These are phyloP conservation scores for Physella acuta DNA, from an alignment of 1,140 invertebrate species.

Conservation along the genomic window DNA sequence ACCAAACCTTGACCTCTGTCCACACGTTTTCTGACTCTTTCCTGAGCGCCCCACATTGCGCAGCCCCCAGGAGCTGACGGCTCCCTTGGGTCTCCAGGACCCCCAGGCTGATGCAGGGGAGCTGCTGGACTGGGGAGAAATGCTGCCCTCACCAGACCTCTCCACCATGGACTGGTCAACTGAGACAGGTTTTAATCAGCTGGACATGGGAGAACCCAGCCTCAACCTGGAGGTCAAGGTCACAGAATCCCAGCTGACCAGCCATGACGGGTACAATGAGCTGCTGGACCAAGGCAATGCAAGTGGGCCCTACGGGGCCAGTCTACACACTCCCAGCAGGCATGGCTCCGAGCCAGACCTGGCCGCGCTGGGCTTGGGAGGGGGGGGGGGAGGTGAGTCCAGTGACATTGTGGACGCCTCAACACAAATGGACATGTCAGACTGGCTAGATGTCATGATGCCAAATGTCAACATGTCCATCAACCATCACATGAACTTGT, in stretches of 20 bases:
- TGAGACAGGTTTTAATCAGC: slow-evolving; percentile 39
- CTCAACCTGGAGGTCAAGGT: slow-evolving; percentile 8
- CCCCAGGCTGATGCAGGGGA: slow-evolving; percentile 28
- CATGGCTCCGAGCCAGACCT: slow-evolving; percentile 45
- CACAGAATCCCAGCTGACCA: background rate
- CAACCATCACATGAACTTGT: slow-evolving; percentile 42
- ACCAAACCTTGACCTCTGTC: slow-evolving; percentile 16
- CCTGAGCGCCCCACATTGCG: background rate
- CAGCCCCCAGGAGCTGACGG: too few species aligned
- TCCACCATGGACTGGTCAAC: slow-evolving; percentile 54
- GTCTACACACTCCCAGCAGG: slow-evolving; percentile 25
- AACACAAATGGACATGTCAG: slow-evolving; percentile 73
- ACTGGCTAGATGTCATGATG: slow-evolving; percentile 74
- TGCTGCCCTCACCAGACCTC: slow-evolving; percentile 45
- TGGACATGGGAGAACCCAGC: slow-evolving; percentile 43
- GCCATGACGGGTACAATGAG: background rate
- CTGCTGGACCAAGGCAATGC: background rate
- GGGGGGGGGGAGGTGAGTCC: too few species aligned
- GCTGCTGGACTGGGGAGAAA: slow-evolving; percentile 49
- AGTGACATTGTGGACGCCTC: slow-evolving; percentile 36
- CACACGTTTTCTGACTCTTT: slow-evolving; percentile 17
- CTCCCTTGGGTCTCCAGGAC: too few species aligned
- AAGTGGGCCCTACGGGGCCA: background rate
- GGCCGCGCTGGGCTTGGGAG: slow-evolving; percentile 35
- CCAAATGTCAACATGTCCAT: slow-evolving; percentile 53